Evolutionary conservation across 2,113 vertebrate species (phyloP).

Genomic region (Thermophis baileyi): DNA sequence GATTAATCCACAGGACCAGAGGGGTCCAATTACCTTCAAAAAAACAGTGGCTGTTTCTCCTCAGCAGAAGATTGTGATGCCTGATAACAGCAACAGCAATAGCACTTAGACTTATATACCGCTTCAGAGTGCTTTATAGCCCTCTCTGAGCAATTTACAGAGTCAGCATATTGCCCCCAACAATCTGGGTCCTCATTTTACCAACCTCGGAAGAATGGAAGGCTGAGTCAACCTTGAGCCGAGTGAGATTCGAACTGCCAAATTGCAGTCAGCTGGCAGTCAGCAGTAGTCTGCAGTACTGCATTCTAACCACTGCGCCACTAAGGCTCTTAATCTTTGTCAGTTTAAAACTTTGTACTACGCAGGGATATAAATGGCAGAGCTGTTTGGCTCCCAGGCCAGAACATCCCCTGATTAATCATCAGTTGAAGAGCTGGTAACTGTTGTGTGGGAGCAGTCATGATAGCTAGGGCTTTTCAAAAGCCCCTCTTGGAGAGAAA

Average conservation of each 20-base stretch:
- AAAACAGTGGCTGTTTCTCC: slow-evolving; percentile 61
- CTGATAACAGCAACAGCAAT: not conserved
- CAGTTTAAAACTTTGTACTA: slow-evolving; percentile 17
- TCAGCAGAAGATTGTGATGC: not conserved
- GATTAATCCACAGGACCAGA: slow-evolving; percentile 48
- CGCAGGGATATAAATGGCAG: not conserved
- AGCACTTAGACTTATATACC: too few species aligned
- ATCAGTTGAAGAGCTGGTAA: not conserved
- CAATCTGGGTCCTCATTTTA: too few species aligned
- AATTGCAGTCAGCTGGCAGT: too few species aligned
- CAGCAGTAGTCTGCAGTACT: too few species aligned
- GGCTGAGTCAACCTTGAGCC: too few species aligned
- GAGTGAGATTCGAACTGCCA: too few species aligned
- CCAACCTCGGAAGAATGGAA: too few species aligned
- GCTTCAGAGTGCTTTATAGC: too few species aligned
- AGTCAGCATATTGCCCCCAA: too few species aligned
- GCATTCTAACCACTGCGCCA: too few species aligned
- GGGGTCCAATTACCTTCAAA: slow-evolving; percentile 61
- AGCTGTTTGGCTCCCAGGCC: not conserved
- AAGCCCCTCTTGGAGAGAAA: not conserved
- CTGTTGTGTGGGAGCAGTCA: not conserved
- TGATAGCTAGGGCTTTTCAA: not conserved
- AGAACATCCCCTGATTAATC: not conserved
- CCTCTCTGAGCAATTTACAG: too few species aligned
- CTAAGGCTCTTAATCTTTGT: not conserved